These are phyloP conservation scores for Microhierax caerulescens DNA, from an alignment of 2,797 vertebrate species.

Conservation along the genomic window DNA sequence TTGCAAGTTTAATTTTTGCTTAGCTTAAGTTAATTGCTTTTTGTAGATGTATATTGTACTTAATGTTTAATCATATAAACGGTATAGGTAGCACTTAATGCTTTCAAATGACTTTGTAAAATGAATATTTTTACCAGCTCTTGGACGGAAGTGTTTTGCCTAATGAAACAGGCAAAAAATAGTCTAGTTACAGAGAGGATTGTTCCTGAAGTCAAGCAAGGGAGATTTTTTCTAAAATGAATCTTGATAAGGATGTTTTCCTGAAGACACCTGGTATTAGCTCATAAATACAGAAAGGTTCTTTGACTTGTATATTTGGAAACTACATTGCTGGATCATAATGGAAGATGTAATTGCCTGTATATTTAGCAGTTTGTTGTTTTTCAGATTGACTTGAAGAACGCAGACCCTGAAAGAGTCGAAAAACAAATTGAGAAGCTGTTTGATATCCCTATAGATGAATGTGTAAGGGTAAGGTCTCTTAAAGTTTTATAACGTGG, in stretches of 20 bases:
- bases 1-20: background rate
- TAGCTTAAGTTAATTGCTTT: background rate
- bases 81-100: background rate
- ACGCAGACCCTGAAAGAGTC: slow-evolving; percentile 90
- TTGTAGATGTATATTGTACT: background rate
- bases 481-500: background rate
- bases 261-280: background rate
- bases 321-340: background rate
- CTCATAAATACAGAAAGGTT: background rate
- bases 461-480: slow-evolving; percentile 87
- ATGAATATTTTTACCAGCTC: background rate
- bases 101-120: background rate
- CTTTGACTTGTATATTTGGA: background rate
- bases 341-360: background rate
- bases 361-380: background rate
- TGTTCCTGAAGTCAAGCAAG: background rate
- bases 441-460: slow-evolving; percentile 89
- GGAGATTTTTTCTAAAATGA: background rate
- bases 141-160: background rate
- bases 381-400: slow-evolving; percentile 94
- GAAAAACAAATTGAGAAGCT: slow-evolving; percentile 92
- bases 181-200: background rate
- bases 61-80: background rate
- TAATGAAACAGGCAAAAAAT: background rate
- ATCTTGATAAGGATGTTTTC: background rate